phyloP scores from a whole-genome alignment of 1,140 invertebrate species.

The Oppia nitens region DNA sequence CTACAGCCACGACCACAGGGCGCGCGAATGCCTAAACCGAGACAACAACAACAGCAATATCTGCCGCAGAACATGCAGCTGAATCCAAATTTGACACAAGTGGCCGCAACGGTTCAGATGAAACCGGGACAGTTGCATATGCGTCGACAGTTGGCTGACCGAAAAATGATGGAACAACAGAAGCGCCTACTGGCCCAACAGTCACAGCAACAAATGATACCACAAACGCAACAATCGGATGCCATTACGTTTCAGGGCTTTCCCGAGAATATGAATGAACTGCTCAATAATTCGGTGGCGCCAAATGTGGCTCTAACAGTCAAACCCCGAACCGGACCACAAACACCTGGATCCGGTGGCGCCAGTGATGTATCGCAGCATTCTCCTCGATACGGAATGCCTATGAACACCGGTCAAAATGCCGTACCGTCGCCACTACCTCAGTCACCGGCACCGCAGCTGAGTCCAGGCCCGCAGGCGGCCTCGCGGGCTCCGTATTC shows the following conservation, averaged over 20 bases:
- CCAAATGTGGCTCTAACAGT: slow-evolving; percentile 50
- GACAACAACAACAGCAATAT: background rate
- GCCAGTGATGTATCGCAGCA: background rate
- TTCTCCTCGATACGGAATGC: background rate
- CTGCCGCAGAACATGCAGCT: background rate
- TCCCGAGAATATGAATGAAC: slow-evolving; percentile 49
- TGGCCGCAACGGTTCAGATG: background rate
- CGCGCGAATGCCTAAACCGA: background rate
- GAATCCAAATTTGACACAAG: background rate
- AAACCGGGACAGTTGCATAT: background rate
- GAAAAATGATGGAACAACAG: slow-evolving; percentile 40
- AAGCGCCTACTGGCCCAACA: slow-evolving; percentile 29
- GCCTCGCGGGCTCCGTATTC: background rate
- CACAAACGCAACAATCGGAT: slow-evolving; percentile 39
- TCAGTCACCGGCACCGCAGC: background rate
- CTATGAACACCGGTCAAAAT: background rate
- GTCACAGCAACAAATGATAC: slow-evolving; percentile 45
- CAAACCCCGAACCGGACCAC: slow-evolving; percentile 24
- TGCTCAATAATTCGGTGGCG: slow-evolving; percentile 59
- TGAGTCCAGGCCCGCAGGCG: background rate
- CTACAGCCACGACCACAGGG: background rate
- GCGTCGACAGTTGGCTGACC: background rate
- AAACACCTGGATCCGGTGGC: slow-evolving; percentile 24
- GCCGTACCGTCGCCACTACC: background rate
- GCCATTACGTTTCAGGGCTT: slow-evolving; percentile 38